Evolutionary conservation across 2,113 vertebrate species (phyloP).

Genomic region (Aplodontia rufa): DNA sequence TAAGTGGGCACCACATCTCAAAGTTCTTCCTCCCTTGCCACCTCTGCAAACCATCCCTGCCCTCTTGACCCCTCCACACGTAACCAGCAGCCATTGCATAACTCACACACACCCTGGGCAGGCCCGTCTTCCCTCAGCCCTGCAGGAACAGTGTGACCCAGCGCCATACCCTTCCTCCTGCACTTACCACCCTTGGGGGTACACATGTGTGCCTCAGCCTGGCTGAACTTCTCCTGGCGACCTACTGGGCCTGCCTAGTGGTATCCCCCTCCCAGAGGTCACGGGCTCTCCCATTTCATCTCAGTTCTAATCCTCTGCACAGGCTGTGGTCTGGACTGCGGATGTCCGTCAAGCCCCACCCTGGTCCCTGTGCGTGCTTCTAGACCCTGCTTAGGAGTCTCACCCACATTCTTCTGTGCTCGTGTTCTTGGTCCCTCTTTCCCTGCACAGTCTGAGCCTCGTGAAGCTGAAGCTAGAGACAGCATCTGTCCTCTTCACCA

Average conservation of each 20-base stretch:
- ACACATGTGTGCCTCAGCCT: neutral
- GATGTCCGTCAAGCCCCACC: neutral
- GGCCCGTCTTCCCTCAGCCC: fast-evolving
- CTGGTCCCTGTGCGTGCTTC: neutral
- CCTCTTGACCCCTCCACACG: neutral
- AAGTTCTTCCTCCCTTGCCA: no score
- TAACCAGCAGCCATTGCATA: no score
- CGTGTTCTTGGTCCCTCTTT: no score
- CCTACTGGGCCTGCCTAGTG: neutral
- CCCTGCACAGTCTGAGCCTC: neutral
- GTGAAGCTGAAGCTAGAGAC: neutral
- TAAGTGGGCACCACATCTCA: no score
- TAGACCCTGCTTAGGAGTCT: no score
- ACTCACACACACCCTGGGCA: no score
- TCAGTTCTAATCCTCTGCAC: neutral
- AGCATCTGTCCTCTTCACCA: no score
- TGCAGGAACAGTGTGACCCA: fast-evolving
- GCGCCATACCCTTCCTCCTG: no score
- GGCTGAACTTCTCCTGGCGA: neutral
- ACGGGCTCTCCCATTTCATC: no score
- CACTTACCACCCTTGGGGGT: neutral
- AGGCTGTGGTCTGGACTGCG: neutral
- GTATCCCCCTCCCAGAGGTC: fast-evolving
- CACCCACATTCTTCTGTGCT: fast-evolving
- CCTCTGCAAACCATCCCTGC: fast-evolving